Base-by-base conservation (phyloP, 2,888 invertebrate species). In the Belgica antarctica region DNA sequence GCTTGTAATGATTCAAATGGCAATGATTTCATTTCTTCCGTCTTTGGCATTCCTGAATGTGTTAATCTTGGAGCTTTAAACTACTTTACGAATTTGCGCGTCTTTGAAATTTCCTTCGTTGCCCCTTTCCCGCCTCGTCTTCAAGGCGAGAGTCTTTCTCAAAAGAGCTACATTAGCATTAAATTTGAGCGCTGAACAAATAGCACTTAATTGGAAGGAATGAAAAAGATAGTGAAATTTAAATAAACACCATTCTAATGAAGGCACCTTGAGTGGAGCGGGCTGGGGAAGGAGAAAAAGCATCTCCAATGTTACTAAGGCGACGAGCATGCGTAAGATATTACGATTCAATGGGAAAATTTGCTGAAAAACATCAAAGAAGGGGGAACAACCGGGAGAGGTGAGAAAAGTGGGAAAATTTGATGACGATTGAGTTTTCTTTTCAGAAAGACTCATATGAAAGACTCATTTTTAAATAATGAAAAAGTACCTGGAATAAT, bases 201-300 rank as follows among this genome's bases (percentile, higher is more conserved):
- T 46, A 65, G 47, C 65, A 36, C 65, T 65, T 65, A 65, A 65
- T 65, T 65, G 65, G 17, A 19, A 47, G 65, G 47, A 17, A 47
- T 22, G 27, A 46, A 15, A 17, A 63, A 25, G 65, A 65, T 65
- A 65, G 65, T 65, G 36, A 65, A 65, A 46, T 65, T 66, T 66
- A 52, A 66, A 66, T 66, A 66, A 66, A 66, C 66, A 66, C 28
- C 47, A 66, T 59, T 52, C 52, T 66, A 66, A 66, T 52, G 66
- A 66, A 66, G 46, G 52, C 52, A 66, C 41, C 52, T 52, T 17
- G 52, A 41, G 41, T 41, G 41, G 41, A 41, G 41, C 3, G 41
- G 34, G 34, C 34, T 31, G 7, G 34, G 12, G 12, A 31, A 31
- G 27, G 31, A 62, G 31, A 28, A 28, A 15, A 47, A 65, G 31